These are phyloP conservation scores for Nasonovia ribisnigri DNA, from an alignment of 2,888 invertebrate species.

Conservation along the genomic window DNA sequence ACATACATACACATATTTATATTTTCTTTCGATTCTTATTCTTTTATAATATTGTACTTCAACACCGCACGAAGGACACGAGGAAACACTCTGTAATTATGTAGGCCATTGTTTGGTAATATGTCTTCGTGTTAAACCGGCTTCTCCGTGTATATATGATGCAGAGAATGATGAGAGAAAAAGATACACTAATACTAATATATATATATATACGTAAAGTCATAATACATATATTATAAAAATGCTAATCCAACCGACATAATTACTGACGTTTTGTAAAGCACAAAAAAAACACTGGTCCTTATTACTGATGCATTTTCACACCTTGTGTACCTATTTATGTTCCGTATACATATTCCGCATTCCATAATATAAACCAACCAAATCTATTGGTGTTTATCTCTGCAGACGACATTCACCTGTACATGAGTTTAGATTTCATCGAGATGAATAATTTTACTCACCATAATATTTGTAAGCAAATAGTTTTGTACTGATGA, in stretches of 20 bases:
- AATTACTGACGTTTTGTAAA: slow-evolving; percentile 61
- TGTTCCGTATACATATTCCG: slow-evolving; percentile 1
- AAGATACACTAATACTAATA: slow-evolving; percentile 4
- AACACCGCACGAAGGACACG: slow-evolving; percentile 41
- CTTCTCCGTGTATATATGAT: slow-evolving; percentile 21
- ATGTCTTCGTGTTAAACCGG: slow-evolving; percentile 41
- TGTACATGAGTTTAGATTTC: not conserved
- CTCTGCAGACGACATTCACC: not conserved
- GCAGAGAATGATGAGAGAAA: not conserved
- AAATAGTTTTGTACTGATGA: not conserved
- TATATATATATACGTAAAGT: not conserved
- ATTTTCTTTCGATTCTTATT: slow-evolving; percentile 42
- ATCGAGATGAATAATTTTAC: not conserved
- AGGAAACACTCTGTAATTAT: slow-evolving; percentile 51
- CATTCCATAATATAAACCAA: not conserved
- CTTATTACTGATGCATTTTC: slow-evolving; percentile 54
- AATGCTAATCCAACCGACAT: slow-evolving; percentile 60
- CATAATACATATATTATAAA: slow-evolving; percentile 28
- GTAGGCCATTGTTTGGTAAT: slow-evolving; percentile 60
- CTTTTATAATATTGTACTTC: slow-evolving; percentile 53
- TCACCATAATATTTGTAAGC: not conserved
- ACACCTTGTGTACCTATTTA: slow-evolving; percentile 34
- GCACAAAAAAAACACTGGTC: slow-evolving; percentile 21
- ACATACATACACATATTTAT: not conserved
- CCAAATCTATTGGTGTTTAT: slow-evolving; percentile 7